phyloP scores from a whole-genome alignment of 37 sponge, comb jelly and placozoan species.

The Beroe forskalii region DNA sequence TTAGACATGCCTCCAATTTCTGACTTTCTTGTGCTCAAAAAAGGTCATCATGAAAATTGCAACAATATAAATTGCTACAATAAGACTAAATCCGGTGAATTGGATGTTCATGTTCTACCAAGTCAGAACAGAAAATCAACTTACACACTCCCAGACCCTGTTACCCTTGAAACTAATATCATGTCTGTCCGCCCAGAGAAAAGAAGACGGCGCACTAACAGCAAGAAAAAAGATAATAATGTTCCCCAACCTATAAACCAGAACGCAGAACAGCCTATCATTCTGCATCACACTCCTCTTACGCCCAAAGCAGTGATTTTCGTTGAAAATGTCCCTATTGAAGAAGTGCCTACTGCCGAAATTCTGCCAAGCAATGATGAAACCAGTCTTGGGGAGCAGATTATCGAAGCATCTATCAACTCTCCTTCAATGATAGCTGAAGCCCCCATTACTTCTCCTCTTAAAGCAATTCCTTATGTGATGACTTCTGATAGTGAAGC shows the following conservation, averaged over 20 bases:
- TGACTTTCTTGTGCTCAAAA: background rate
- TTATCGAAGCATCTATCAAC: too few relatives aligned
- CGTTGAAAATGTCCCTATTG: too few relatives aligned
- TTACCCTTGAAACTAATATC: too few relatives aligned
- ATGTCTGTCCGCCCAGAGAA: too few relatives aligned
- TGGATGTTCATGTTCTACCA: background rate
- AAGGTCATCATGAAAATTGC: background rate
- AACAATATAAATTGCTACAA: background rate
- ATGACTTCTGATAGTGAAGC: background rate
- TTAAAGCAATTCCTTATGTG: background rate
- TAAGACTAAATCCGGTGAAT: background rate
- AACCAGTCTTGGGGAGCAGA: too few relatives aligned
- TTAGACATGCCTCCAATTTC: background rate
- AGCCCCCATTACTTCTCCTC: too few relatives aligned
- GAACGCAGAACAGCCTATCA: background rate
- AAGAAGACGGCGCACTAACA: too few relatives aligned
- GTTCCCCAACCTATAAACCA: background rate
- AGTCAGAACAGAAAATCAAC: background rate
- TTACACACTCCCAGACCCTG: background rate
- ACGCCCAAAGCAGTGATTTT: too few relatives aligned
- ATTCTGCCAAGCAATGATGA: too few relatives aligned
- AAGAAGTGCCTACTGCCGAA: too few relatives aligned
- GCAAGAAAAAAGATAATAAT: too few relatives aligned
- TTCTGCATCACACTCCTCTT: background rate
- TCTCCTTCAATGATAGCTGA: too few relatives aligned